A percentile compares a stretch with the other conserved stretches of the same genome.
These are phyloP conservation scores for Athalia cordata DNA, from an alignment of 2,888 invertebrate species.

Conservation along the genomic window DNA sequence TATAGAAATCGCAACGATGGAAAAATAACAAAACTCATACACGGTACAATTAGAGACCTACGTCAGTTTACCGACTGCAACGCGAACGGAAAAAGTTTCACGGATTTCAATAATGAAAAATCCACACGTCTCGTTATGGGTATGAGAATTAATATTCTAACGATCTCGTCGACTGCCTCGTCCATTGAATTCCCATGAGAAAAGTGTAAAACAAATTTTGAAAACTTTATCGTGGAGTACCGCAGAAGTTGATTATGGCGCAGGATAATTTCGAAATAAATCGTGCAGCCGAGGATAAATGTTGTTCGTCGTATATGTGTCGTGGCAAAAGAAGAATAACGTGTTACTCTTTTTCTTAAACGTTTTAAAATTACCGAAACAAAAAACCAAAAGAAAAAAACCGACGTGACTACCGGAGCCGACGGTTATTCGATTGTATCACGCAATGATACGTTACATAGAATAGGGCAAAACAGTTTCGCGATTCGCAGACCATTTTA, in stretches of 20 bases:
- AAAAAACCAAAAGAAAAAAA: background rate
- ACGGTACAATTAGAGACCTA: no score
- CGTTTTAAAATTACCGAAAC: constrained; percentile 23
- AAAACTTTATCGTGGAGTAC: background rate
- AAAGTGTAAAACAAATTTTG: constrained; percentile 24
- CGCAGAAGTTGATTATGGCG: constrained; percentile 15
- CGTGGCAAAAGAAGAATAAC: constrained; percentile 18
- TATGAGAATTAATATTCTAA: constrained; percentile 3
- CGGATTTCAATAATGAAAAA: no score
- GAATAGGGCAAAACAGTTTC: constrained; percentile 19
- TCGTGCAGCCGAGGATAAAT: constrained; percentile 12
- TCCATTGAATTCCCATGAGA: constrained; percentile 18
- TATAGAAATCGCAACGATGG: background rate
- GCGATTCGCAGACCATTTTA: background rate
- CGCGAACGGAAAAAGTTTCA: no score
- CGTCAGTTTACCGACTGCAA: no score
- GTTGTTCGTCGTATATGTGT: constrained; percentile 22
- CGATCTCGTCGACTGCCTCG: constrained; percentile 5
- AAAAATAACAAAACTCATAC: background rate
- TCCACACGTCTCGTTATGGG: background rate
- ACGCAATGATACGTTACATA: background rate
- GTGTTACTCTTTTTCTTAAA: background rate
- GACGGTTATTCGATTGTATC: background rate
- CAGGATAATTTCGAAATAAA: constrained; percentile 26
- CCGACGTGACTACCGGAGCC: background rate